phyloP scores from a whole-genome alignment of 2,113 vertebrate species.

The Petrocephalus microphthalmus region DNA sequence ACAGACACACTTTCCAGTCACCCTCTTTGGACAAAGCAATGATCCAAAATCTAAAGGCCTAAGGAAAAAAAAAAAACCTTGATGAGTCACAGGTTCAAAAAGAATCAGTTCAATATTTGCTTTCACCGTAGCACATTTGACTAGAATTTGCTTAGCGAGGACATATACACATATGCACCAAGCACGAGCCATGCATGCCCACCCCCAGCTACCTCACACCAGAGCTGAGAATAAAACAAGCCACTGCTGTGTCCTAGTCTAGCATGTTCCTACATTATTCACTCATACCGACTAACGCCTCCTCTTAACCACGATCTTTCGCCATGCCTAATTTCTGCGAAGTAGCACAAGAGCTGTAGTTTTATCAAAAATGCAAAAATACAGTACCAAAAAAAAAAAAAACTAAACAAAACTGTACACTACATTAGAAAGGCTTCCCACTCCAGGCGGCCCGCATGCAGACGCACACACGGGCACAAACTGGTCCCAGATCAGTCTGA shows the following conservation, averaged over 20 bases:
- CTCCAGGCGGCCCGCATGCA: background rate
- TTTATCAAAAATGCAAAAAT: background rate
- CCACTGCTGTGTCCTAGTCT: background rate
- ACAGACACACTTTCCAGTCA: background rate
- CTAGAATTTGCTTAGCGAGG: slow-evolving; percentile 6
- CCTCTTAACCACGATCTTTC: background rate
- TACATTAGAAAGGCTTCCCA: background rate
- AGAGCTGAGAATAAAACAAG: background rate
- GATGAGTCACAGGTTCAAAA: background rate
- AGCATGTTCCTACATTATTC: background rate
- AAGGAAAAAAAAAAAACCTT: background rate
- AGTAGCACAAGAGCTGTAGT: background rate
- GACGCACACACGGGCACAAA: slow-evolving; percentile 17
- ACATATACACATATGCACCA: background rate
- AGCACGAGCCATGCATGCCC: background rate
- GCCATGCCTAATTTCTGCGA: background rate
- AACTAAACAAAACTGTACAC: background rate
- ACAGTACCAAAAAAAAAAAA: background rate
- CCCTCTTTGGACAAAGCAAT: background rate
- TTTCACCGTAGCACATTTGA: slow-evolving; percentile 1
- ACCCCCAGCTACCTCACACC: background rate
- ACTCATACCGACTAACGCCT: background rate
- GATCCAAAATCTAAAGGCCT: background rate
- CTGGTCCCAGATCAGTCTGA: slow-evolving; percentile 45
- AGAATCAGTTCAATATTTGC: background rate